phyloP scores from a whole-genome alignment of 1,140 invertebrate genomes.

The Drosophila dunni region DNA sequence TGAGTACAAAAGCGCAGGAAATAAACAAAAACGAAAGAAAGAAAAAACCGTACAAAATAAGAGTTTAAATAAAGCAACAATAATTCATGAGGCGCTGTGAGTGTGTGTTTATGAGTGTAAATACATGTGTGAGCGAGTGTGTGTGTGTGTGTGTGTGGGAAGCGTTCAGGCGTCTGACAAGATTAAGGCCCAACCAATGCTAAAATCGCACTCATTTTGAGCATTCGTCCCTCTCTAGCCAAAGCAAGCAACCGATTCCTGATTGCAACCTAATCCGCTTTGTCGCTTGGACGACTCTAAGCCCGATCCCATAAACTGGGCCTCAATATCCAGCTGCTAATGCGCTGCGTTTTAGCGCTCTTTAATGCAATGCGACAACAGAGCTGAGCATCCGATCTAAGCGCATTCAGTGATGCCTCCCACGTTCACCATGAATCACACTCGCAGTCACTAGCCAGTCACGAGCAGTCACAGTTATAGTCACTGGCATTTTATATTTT shows the following conservation, averaged over 20 bases:
- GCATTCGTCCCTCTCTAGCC: constrained; percentile 5
- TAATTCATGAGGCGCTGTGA: constrained; percentile 64
- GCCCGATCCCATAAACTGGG: constrained; percentile 33
- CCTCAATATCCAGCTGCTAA: constrained; percentile 72
- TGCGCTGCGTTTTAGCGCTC: constrained; percentile 65
- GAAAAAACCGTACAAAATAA: constrained; percentile 49
- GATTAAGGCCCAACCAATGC: constrained; percentile 80
- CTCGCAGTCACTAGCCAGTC: not conserved
- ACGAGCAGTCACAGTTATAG: constrained; percentile 1
- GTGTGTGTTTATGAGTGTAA: not conserved
- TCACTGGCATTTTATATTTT: not conserved
- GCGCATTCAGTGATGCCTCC: constrained; percentile 40
- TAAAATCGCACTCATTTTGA: constrained; percentile 71
- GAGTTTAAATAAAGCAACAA: constrained; percentile 76
- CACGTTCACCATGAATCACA: constrained; percentile 11
- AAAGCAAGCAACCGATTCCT: constrained; percentile 5
- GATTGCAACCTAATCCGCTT: constrained; percentile 82
- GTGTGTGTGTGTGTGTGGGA: constrained; percentile 62
- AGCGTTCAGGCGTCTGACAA: constrained; percentile 77
- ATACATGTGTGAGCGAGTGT: constrained; percentile 8
- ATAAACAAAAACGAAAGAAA: not conserved
- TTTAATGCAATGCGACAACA: constrained; percentile 77
- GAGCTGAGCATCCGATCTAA: constrained; percentile 48
- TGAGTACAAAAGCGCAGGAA: constrained; percentile 30
- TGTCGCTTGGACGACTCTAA: constrained; percentile 64